Base-by-base conservation (phyloP, 1,140 invertebrate species). In the Planococcus citri region DNA sequence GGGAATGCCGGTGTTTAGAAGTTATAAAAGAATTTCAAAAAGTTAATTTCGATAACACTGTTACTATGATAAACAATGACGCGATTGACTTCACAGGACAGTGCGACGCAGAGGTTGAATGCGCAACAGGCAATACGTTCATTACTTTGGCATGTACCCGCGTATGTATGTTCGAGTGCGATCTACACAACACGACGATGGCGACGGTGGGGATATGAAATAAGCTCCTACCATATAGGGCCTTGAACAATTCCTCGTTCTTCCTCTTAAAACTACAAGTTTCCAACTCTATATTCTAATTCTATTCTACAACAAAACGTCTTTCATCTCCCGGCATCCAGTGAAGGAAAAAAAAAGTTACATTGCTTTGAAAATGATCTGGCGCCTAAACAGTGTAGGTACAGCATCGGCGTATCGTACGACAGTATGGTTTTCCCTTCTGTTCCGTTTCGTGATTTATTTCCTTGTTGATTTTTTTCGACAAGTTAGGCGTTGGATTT, bases 221-320 rank as follows among this genome's bases (percentile, higher is more conserved):
- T 64, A 27, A 64, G 60, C 60, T 64, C 21, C 60, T 64, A 64
- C 60, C 60, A 64, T 25, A 64, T 64, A 64, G 60, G 60, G 60
- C 60, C 60, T 64, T 64, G 60, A 64, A 27, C 60, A 27, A 27
- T 64, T 64, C 21, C 25, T 64, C 60, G 60, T 24, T 64, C 25
- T 27, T 64, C 60, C 25, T 64, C 60, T 27, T 58, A 58, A n/a
- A n/a, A 25, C 17, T 17, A 60, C 21, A 25, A 64, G 60, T 64
- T 25, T 22, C 6, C 22, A 24, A 4, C 10, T 64, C 25, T 64
- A n/a, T n/a, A 25, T 64, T 51, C 41, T 51, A 51, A 51, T 51
- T 51, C 41, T 17, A 51, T n/a, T 51, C 41, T 51, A 51, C 41
- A 51, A 51, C 41, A 51, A 51, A 51, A 51, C 41, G n/a, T 51